These are phyloP conservation scores for Philhelius pedissequus DNA, from an alignment of 2,888 invertebrate species.

Conservation along the genomic window DNA sequence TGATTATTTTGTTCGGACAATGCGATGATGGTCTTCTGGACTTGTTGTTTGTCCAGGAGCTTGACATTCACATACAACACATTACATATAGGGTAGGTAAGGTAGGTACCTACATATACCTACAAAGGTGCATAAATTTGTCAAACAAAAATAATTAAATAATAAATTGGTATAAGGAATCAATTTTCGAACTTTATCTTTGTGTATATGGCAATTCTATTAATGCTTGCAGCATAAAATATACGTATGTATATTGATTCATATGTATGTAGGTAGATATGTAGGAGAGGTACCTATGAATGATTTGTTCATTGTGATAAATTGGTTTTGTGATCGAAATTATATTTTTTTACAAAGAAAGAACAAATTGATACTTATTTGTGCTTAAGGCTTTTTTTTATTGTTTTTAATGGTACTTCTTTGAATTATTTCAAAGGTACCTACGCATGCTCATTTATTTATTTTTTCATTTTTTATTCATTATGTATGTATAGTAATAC, in stretches of 20 bases:
- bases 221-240: not conserved
- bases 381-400: not conserved
- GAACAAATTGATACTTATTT: not conserved
- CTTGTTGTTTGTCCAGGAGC: not conserved
- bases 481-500: no score
- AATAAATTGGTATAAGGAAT: not conserved
- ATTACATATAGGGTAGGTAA: no score
- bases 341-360: not conserved
- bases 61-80: not conserved
- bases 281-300: no score
- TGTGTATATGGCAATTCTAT: no score
- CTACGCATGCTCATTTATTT: no score
- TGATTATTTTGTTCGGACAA: not conserved
- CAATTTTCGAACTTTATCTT: not conserved
- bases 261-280: not conserved
- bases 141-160: not conserved
- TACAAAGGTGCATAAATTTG: not conserved
- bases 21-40: not conserved
- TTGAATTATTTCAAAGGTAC: not conserved
- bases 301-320: not conserved
- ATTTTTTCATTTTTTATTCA: no score
- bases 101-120: no score
- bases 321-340: not conserved
- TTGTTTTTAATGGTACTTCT: not conserved
- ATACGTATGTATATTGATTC: no score